phyloP scores from a whole-genome alignment of 2,888 invertebrate species.

The Diplolepis rosae region DNA sequence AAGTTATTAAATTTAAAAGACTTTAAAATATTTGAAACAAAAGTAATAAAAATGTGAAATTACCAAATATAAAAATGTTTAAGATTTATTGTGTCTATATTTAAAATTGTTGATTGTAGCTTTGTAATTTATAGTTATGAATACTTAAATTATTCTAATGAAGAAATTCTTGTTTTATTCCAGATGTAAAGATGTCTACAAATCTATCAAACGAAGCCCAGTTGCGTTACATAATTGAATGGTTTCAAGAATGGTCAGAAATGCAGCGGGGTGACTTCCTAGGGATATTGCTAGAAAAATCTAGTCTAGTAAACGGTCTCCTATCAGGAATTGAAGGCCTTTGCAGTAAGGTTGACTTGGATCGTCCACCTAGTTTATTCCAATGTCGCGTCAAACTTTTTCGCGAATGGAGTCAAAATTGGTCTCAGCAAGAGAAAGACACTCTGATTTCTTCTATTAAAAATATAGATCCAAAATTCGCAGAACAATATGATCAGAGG shows the following conservation, averaged over 20 bases:
- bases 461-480: constrained; percentile 83
- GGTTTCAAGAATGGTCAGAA: constrained; percentile 94
- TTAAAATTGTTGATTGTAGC: no score
- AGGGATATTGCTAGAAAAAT: constrained; percentile 82
- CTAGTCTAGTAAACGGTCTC: constrained; percentile 83
- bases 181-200: constrained; percentile 68
- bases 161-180: constrained; percentile 32
- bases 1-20: no score
- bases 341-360: constrained; percentile 77
- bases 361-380: constrained; percentile 86
- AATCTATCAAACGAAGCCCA: constrained; percentile 81
- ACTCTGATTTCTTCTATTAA: constrained; percentile 81
- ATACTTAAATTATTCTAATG: no score
- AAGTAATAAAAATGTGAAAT: no score
- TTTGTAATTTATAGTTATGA: no score
- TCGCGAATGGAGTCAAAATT: constrained; percentile 87
- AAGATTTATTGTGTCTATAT: no score
- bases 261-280: constrained; percentile 89
- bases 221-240: constrained; percentile 86
- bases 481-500: constrained; percentile 77
- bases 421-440: constrained; percentile 84
- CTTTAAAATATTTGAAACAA: no score
- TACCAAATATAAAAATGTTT: no score
- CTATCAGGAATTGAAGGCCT: constrained; percentile 81
- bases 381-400: constrained; percentile 90